These are phyloP conservation scores for Rhinoderma darwinii DNA, from an alignment of 2,113 vertebrate species.

Conservation along the genomic window DNA sequence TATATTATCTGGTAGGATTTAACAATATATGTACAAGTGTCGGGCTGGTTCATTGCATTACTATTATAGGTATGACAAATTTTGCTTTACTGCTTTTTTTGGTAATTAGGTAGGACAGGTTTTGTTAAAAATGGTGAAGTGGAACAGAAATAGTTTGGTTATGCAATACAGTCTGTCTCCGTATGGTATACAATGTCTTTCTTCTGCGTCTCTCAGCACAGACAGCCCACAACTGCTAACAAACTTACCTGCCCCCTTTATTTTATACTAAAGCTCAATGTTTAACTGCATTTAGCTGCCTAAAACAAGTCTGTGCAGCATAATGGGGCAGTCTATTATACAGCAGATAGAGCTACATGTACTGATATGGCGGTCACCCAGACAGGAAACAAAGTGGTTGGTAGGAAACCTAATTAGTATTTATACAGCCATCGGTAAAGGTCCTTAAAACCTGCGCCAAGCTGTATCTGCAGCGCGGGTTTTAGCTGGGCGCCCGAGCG, in stretches of 20 bases:
- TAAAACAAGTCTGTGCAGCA: neutral
- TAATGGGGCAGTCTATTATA: neutral
- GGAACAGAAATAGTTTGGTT: neutral
- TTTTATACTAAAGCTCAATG: neutral
- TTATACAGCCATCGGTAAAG: too few relatives aligned
- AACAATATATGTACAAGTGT: neutral
- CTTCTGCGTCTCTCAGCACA: neutral
- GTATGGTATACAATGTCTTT: too few relatives aligned
- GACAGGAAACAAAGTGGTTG: too few relatives aligned
- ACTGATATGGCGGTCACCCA: too few relatives aligned
- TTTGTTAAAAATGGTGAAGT: neutral
- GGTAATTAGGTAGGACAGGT: neutral
- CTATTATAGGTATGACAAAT: neutral
- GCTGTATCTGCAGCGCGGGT: too few relatives aligned
- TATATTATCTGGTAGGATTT: neutral
- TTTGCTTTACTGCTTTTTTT: neutral
- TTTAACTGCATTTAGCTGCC: neutral
- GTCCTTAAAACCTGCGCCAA: too few relatives aligned
- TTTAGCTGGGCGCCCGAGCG: too few relatives aligned
- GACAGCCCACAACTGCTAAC: neutral
- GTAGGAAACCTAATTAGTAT: too few relatives aligned
- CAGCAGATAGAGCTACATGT: too few relatives aligned
- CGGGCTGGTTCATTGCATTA: neutral
- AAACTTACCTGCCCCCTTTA: neutral
- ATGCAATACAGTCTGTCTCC: neutral